Evolutionary conservation across 2,113 vertebrate genomes (phyloP), one percentile per base, ranked within the genome.

Genomic region (Percopsis transmontana): DNA sequence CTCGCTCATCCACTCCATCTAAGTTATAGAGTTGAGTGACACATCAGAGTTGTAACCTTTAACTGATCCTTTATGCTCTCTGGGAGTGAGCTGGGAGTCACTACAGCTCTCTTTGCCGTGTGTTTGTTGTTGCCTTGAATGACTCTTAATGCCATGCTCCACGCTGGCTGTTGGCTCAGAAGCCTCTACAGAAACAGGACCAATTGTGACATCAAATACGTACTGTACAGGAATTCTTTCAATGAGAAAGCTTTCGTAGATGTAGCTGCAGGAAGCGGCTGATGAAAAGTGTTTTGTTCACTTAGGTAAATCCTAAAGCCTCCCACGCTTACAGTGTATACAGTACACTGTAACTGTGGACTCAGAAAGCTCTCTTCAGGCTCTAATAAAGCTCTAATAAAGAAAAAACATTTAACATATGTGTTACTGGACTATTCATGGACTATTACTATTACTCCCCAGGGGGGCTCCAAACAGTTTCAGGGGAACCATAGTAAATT

Each of bases 21-120:
- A 72, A 72, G 58, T 55, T 74, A 33, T 33, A 68, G 70, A 85
- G 83, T 83, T 83, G 83, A 87, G 58, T 83, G 85, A 82, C 83
- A 89, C 83, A 83, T 90, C 81, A 85, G 85, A 90, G 80, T 33
- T 33, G 72, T 85, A 70, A 72, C 78, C 83, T 84, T 85, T 74
- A 83, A 65, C 74, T 86, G 82, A 86, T 82, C 83, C 80, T 84
- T 87, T 79, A 76, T 81, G 63, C 80, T 80, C 63, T 62, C 44
- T 70, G 73, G 77, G 70, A 88, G 76, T 75, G 78, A 82, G 60
- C 79, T 65, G 65, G 23, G 12, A 84, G 67, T 73, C 84, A 77
- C 82, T 78, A 70, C 69, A 74, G 77, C 72, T 71, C 73, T 79
- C 23, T 69, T 70, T 38, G 51, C 72, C 74, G 79, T 78, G 77